phyloP scores from a whole-genome alignment of 1,140 invertebrate genomes.

The Cydia pomonella region DNA sequence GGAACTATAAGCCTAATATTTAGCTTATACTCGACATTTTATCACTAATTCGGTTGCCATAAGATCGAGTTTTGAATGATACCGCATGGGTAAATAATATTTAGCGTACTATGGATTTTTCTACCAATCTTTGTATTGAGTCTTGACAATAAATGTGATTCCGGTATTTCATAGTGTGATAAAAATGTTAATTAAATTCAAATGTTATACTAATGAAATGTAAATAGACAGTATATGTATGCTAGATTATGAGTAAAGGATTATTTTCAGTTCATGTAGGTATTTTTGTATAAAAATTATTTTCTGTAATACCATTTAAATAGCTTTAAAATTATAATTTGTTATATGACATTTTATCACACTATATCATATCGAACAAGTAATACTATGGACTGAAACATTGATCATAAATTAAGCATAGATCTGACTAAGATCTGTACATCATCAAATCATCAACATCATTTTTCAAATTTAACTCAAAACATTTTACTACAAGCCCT shows the following conservation, averaged over 20 bases:
- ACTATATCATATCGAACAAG: not conserved
- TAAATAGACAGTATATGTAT: not conserved
- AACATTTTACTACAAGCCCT: not conserved
- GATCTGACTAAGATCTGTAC: not conserved
- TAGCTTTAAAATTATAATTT: too few relatives aligned
- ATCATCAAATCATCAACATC: not conserved
- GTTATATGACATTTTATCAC: constrained; percentile 2
- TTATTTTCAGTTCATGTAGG: not conserved
- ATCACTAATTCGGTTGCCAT: constrained; percentile 47
- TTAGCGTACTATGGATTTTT: not conserved
- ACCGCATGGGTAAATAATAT: not conserved
- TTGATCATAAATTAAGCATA: not conserved
- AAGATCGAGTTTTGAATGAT: constrained; percentile 40
- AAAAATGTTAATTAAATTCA: not conserved
- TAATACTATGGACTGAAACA: not conserved
- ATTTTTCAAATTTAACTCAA: not conserved
- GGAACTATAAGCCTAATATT: constrained; percentile 15
- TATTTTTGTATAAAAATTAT: too few relatives aligned
- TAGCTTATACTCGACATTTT: constrained; percentile 29
- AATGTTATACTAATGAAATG: not conserved
- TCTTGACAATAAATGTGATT: constrained; percentile 8
- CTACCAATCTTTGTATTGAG: not conserved
- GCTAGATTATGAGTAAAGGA: not conserved
- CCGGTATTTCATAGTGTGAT: not conserved
- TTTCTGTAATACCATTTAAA: too few relatives aligned